These are phyloP conservation scores for Anguilla rostrata DNA, from an alignment of 2,113 vertebrate genomes.

Conservation along the genomic window DNA sequence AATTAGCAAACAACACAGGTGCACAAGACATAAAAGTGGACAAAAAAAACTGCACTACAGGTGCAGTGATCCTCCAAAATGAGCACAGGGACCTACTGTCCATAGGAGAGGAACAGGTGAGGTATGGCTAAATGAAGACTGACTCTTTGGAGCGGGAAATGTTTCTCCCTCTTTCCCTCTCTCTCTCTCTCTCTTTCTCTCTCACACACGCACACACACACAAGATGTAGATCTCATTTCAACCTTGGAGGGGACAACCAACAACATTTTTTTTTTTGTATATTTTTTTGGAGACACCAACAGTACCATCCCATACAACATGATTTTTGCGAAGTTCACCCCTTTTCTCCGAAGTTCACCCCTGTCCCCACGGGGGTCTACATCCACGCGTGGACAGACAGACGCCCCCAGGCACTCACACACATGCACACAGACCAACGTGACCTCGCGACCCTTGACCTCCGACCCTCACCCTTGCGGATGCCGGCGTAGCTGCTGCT, in stretches of 20 bases:
- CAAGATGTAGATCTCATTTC: too few species aligned
- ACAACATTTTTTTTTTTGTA: too few species aligned
- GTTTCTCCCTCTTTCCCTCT: too few species aligned
- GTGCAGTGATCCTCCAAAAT: too few species aligned
- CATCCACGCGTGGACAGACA: too few species aligned
- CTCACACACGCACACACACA: too few species aligned
- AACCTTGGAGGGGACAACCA: too few species aligned
- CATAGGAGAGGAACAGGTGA: not conserved
- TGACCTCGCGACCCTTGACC: not conserved
- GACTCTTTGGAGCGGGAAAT: not conserved
- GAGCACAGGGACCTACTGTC: not conserved
- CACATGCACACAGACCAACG: slow-evolving; percentile 37
- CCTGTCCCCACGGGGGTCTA: too few species aligned
- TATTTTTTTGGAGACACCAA: too few species aligned
- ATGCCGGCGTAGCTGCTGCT: slow-evolving; percentile 92
- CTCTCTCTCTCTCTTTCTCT: too few species aligned
- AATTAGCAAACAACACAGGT: not conserved
- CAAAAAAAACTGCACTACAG: not conserved
- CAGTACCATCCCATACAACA: too few species aligned
- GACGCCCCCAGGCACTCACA: slow-evolving; percentile 29
- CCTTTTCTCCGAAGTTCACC: too few species aligned
- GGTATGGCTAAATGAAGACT: not conserved
- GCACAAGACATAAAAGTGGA: not conserved
- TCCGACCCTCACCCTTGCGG: slow-evolving; percentile 80
- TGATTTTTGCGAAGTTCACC: not conserved